Conservation (phyloP, 2,888 invertebrate species). For the Molorchus minor region DNA sequence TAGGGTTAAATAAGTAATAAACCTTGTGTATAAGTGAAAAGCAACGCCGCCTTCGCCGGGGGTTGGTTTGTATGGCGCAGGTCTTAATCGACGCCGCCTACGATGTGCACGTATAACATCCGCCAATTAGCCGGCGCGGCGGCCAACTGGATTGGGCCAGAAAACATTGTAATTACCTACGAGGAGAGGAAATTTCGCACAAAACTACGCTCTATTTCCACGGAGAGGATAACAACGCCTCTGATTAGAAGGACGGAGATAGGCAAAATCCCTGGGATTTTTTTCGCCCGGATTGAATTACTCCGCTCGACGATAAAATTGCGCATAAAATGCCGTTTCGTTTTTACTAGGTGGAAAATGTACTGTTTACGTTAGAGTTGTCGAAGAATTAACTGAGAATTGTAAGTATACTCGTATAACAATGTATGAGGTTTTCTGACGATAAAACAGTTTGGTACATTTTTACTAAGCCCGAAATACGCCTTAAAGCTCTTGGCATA, state of each 20-base stretch:
- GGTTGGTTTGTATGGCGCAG: conserved; percentile 57
- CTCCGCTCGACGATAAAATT: not conserved
- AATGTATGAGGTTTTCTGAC: too few species aligned
- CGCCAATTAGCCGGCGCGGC: conserved; percentile 60
- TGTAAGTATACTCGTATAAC: too few species aligned
- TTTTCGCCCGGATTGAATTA: conserved; percentile 5
- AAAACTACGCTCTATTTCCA: conserved; percentile 37
- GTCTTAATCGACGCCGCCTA: conserved; percentile 61
- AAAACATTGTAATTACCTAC: conserved; percentile 44
- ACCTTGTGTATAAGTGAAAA: conserved; percentile 26
- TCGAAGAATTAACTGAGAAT: too few species aligned
- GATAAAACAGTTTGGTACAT: too few species aligned
- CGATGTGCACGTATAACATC: conserved; percentile 61
- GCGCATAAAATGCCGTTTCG: conserved; percentile 1
- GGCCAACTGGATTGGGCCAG: conserved; percentile 52
- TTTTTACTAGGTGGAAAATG: not conserved
- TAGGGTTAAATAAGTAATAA: conserved; percentile 41
- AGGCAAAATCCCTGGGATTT: conserved; percentile 6
- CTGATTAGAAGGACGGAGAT: conserved; percentile 28
- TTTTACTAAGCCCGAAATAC: too few species aligned
- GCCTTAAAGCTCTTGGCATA: too few species aligned
- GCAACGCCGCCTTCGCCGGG: conserved; percentile 57
- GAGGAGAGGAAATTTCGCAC: conserved; percentile 41
- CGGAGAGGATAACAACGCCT: conserved; percentile 36
- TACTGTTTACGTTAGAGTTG: too few species aligned